phyloP scores from a whole-genome alignment of 2,888 invertebrate species.

The Gymnocheta viridis region DNA sequence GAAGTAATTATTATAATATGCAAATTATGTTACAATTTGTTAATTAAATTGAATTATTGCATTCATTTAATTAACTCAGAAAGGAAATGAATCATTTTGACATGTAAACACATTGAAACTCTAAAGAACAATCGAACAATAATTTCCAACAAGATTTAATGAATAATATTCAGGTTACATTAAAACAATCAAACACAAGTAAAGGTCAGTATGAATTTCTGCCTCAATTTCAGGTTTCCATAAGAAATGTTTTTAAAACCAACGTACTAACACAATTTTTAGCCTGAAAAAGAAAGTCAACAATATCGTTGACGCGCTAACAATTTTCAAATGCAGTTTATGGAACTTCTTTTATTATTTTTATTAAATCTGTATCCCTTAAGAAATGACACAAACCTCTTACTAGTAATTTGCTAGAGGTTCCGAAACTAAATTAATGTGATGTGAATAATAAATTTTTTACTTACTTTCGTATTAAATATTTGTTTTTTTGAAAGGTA shows the following conservation, averaged over 20 bases:
- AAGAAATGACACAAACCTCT: neutral
- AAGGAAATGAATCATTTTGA: conserved; percentile 61
- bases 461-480: neutral
- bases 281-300: neutral
- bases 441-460: conserved; percentile 18
- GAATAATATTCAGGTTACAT: conserved; percentile 20
- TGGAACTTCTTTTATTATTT: no score
- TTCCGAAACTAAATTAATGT: neutral
- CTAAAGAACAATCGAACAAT: neutral
- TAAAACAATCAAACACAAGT: neutral
- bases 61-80: conserved; percentile 1
- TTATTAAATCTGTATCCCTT: no score
- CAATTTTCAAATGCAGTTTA: neutral
- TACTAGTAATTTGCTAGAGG: neutral
- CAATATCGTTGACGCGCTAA: no score
- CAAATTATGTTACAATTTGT: neutral
- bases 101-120: neutral
- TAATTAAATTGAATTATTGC: neutral
- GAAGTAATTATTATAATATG: conserved; percentile 7
- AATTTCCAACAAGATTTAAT: conserved; percentile 16
- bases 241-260: neutral
- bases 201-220: neutral
- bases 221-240: neutral
- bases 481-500: neutral
- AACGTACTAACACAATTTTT: neutral